Percentiles rank a stretch among this genome's conserved stretches.
phyloP scores from a whole-genome alignment of 2,888 invertebrate genomes.

The Diplolepis rosae region DNA sequence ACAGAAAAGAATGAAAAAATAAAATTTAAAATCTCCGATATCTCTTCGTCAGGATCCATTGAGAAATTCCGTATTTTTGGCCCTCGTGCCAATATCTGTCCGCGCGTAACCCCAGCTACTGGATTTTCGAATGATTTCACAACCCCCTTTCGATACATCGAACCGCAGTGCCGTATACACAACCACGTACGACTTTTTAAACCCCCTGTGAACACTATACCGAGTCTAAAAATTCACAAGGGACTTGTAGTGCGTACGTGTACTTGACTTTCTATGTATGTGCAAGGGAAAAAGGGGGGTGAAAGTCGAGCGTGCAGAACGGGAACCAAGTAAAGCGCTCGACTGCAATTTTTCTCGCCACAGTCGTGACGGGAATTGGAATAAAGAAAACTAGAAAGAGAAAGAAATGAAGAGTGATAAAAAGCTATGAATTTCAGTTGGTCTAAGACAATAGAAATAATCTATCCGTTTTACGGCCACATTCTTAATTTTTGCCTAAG shows the following conservation, averaged over 20 bases:
- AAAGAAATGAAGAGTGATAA: slow-evolving; percentile 30
- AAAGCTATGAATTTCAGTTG: slow-evolving; percentile 33
- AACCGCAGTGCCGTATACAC: slow-evolving; percentile 24
- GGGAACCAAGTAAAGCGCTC: slow-evolving; percentile 73
- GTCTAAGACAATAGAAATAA: too few relatives aligned
- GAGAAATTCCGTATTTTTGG: slow-evolving; percentile 21
- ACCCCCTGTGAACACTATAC: slow-evolving; percentile 23
- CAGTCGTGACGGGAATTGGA: slow-evolving; percentile 73
- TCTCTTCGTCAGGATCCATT: slow-evolving; percentile 18
- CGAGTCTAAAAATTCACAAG: slow-evolving; percentile 25
- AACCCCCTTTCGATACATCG: slow-evolving; percentile 27
- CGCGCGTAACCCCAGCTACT: slow-evolving; percentile 12
- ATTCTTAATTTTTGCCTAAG: too few relatives aligned
- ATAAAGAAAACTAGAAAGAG: slow-evolving; percentile 57
- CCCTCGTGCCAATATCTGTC: slow-evolving; percentile 10
- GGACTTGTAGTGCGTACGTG: slow-evolving; percentile 15
- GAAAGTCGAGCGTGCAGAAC: slow-evolving; percentile 70
- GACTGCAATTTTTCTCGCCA: slow-evolving; percentile 74
- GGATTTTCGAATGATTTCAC: slow-evolving; percentile 27
- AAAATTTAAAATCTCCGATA: slow-evolving; percentile 20
- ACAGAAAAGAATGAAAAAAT: slow-evolving; percentile 1
- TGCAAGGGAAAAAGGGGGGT: slow-evolving; percentile 44
- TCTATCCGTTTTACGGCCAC: too few relatives aligned
- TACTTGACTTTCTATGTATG: neutral
- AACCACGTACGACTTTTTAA: slow-evolving; percentile 25